Conservation (phyloP, 2,113 vertebrate genomes). For the Enhydra lutris region DNA sequence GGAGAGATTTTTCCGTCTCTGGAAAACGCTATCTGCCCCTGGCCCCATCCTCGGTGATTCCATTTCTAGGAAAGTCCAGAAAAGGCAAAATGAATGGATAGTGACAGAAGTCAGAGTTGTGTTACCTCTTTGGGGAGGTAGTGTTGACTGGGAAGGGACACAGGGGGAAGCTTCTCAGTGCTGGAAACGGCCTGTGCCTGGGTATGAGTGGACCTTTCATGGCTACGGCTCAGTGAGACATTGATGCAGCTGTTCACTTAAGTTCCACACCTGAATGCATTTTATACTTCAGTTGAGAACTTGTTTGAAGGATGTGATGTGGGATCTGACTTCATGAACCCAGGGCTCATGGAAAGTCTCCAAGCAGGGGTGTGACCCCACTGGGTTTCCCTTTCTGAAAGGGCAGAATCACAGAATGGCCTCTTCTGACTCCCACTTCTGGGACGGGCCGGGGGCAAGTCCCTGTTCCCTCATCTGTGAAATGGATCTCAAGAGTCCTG, state of each 20-base stretch:
- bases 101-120: not conserved
- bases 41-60: fast-evolving
- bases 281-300: not conserved
- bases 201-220: fast-evolving
- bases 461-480: not conserved
- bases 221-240: fast-evolving
- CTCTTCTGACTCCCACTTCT: not conserved
- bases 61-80: too few species aligned
- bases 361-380: fast-evolving
- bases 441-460: not conserved
- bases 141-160: not conserved
- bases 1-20: fast-evolving
- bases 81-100: not conserved
- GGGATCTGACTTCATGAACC: not conserved
- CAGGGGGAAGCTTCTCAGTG: fast-evolving
- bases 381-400: not conserved
- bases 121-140: not conserved
- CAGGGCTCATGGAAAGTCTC: not conserved
- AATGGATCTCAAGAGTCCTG: not conserved
- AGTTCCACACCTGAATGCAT: not conserved
- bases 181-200: fast-evolving
- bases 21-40: fast-evolving
- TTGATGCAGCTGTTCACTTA: fast-evolving
- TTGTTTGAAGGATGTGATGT: not conserved
- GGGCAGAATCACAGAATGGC: not conserved